Conservation (phyloP, 2,797 vertebrate species). For the Clarias pachynema region DNA sequence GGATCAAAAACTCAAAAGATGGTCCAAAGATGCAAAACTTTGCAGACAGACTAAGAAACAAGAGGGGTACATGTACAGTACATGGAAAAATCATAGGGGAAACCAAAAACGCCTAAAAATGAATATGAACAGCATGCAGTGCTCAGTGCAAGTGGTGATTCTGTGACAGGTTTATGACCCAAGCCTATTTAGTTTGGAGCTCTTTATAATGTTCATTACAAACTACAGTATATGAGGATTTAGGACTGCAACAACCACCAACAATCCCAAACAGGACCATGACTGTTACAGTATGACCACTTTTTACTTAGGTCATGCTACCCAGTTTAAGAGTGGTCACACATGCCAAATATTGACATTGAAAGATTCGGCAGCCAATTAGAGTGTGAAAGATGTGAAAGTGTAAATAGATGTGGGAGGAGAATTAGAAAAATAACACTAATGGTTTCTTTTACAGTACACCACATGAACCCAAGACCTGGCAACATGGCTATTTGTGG, state of each 20-base stretch:
- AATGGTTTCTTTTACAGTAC: background rate
- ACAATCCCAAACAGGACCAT: too few relatives aligned
- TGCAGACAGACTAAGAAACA: too few relatives aligned
- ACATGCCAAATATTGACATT: background rate
- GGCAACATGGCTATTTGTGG: background rate
- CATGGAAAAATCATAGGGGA: too few relatives aligned
- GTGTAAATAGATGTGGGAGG: background rate
- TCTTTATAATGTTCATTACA: background rate
- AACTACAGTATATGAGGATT: background rate
- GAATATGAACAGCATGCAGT: too few relatives aligned
- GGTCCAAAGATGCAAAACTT: too few relatives aligned
- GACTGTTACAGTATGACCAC: background rate
- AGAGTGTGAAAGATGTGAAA: background rate
- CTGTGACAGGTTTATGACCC: slow-evolving; percentile 7
- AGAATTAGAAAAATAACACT: background rate
- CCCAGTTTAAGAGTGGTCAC: background rate
- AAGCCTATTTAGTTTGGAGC: background rate
- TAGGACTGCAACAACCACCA: background rate
- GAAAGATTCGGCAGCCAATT: background rate
- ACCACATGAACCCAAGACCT: background rate
- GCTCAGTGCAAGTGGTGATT: background rate
- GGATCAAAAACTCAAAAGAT: too few relatives aligned
- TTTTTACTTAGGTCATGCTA: background rate
- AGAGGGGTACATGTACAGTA: too few relatives aligned
- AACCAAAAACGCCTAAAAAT: too few relatives aligned